These are phyloP conservation scores for Poecile montanus DNA, from an alignment of 2,797 vertebrate genomes.

Conservation along the genomic window DNA sequence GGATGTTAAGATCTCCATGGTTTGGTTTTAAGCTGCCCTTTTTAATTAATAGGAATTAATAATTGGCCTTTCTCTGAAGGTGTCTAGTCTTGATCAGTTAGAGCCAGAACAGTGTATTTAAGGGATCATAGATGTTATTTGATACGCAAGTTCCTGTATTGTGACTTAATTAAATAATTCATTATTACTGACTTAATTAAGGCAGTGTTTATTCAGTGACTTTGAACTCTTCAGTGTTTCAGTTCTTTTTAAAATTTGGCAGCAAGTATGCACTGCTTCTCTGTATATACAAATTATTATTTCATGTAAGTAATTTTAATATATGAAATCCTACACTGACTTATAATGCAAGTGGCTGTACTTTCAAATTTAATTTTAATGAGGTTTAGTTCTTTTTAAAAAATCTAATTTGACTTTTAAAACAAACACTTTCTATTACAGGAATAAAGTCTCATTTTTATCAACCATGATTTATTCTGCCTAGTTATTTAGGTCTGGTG, in stretches of 20 bases:
- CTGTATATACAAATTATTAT: not conserved
- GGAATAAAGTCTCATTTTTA: not conserved
- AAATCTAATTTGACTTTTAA: slow-evolving; percentile 8
- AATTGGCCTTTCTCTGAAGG: not conserved
- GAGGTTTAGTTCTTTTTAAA: not conserved
- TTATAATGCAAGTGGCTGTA: not conserved
- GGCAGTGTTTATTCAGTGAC: slow-evolving; percentile 17
- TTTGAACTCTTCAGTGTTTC: not conserved
- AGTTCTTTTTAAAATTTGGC: slow-evolving; percentile 28
- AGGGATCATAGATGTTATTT: not conserved
- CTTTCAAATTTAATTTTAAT: slow-evolving; percentile 22
- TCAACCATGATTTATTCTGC: not conserved
- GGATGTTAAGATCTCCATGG: not conserved
- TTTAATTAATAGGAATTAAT: not conserved
- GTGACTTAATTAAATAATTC: slow-evolving; percentile 25
- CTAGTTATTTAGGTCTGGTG: not conserved
- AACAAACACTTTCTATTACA: not conserved
- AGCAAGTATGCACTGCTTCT: not conserved
- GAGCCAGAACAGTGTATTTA: not conserved
- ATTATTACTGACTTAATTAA: slow-evolving; percentile 38
- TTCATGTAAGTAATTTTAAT: not conserved
- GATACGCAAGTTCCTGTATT: not conserved
- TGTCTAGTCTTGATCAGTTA: not conserved
- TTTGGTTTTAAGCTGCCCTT: not conserved
- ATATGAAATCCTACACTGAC: slow-evolving; percentile 1